Evolutionary conservation across 2,888 invertebrate species (phyloP).

Genomic region (Ornithoptera priamus): DNA sequence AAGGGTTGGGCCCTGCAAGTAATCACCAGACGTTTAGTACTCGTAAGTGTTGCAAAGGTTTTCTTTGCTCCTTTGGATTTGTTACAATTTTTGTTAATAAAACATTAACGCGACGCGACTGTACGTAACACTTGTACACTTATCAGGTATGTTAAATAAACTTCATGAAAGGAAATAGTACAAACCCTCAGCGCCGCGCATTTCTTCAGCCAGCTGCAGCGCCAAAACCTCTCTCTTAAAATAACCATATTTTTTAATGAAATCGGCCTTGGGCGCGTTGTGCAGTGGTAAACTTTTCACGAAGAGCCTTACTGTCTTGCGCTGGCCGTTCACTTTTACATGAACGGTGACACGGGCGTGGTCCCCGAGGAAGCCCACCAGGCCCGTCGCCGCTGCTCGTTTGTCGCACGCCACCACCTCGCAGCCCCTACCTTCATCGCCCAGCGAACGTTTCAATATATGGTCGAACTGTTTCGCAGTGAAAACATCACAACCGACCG

Average conservation of each 20-base stretch:
- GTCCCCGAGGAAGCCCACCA: conserved; percentile 64
- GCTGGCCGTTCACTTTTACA: conserved; percentile 38
- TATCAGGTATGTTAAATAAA: too few relatives aligned
- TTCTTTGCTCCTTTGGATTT: too few relatives aligned
- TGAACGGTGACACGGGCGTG: conserved; percentile 50
- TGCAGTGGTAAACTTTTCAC: conserved; percentile 55
- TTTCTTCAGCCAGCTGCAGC: conserved; percentile 53
- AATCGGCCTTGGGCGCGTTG: conserved; percentile 58
- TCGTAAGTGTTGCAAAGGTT: too few relatives aligned
- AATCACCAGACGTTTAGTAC: background rate
- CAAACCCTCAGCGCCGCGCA: conserved; percentile 40
- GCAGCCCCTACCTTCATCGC: conserved; percentile 31
- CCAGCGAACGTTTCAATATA: conserved; percentile 41
- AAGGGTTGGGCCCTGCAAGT: conserved; percentile 49
- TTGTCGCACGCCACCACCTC: conserved; percentile 41
- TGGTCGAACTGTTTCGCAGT: conserved; percentile 46
- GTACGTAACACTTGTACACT: too few relatives aligned
- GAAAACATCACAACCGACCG: conserved; percentile 38
- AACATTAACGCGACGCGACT: too few relatives aligned
- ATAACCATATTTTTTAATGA: conserved; percentile 50
- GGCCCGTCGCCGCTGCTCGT: conserved; percentile 49
- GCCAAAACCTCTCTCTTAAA: conserved; percentile 56
- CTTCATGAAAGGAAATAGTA: background rate
- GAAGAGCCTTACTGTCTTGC: conserved; percentile 48
- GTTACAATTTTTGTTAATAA: too few relatives aligned